Evolutionary conservation across 2,113 vertebrate genomes (phyloP), one percentile per base, ranked within the genome.

Genomic region (Rhodinocichla rosea): DNA sequence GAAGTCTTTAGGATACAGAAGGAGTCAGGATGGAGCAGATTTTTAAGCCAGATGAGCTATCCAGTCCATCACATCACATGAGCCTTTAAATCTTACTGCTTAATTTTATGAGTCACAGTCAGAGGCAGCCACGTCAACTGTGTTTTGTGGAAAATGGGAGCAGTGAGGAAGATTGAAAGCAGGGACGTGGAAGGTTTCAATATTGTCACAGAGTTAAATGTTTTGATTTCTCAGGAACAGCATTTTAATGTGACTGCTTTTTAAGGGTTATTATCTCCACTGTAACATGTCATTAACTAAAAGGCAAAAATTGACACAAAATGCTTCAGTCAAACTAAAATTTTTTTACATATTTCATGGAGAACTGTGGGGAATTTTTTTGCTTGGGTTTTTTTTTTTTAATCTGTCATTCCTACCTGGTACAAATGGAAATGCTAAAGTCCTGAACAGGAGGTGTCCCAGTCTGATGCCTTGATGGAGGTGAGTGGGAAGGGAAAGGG

Each of bases 201-300:
- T 88, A 64, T 49, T 92, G 68, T 83, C 55, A 69, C 35, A 32
- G 40, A 73, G 42, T 39, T 85, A 86, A 91, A 81, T 86, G 37
- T 90, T 95, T 95, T 96, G 90, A 93, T 88, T 86, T 85, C 60
- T 77, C 68, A 37, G 52, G 52, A 96, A 50, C 63, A 91, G 73
- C 19, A 26, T 83, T 87, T 90, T 76, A 85, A 65, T 52, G 60
- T 44, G 65, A 69, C 47, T 92, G 68, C 67, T 86, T 86, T 95
- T 86, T 60, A 83, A 81, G 75, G 22, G 44, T 83, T 70, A 92
- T 94, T 93, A 90, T 93, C 79, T 63, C 59, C 64, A 28, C n/a
- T 30, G 13, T 35, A 88, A 70, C 17, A 24, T 60, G 55, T 52
- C 70, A 74, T 84, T 92, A 95, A 85, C 45, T 79, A 45, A 86